phyloP scores from a whole-genome alignment of 1,140 invertebrate species.

The Drosophila repleta region DNA sequence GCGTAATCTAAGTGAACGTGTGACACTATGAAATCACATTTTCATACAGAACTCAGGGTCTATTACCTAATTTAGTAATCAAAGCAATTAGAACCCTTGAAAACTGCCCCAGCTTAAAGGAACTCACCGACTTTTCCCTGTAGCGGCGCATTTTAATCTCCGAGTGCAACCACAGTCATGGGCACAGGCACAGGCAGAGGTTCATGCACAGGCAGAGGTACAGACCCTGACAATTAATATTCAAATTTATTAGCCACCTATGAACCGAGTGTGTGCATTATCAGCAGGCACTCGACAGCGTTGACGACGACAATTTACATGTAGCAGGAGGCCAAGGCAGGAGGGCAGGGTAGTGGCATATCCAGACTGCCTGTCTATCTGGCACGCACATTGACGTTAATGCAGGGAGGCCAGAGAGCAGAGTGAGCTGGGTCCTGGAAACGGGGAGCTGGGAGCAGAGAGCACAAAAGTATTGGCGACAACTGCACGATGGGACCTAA shows the following conservation, averaged over 20 bases:
- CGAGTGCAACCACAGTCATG: slow-evolving; percentile 31
- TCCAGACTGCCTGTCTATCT: slow-evolving; percentile 41
- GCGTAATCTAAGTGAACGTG: not conserved
- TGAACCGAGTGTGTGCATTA: slow-evolving; percentile 83
- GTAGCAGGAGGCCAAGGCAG: not conserved
- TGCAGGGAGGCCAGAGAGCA: slow-evolving; percentile 1
- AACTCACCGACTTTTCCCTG: slow-evolving; percentile 9
- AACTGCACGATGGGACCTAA: slow-evolving; percentile 69
- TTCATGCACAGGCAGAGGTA: slow-evolving; percentile 24
- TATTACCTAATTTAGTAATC: not conserved
- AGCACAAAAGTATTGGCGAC: slow-evolving; percentile 62
- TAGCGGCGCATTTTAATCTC: slow-evolving; percentile 71
- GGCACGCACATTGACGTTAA: slow-evolving; percentile 45
- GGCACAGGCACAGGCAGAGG: not conserved
- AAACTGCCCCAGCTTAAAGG: not conserved
- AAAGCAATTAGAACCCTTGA: slow-evolving; percentile 38
- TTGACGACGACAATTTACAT: slow-evolving; percentile 23
- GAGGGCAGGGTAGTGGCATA: not conserved
- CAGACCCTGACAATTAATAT: slow-evolving; percentile 83
- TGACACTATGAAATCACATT: not conserved
- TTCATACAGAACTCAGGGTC: not conserved
- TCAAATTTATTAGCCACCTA: slow-evolving; percentile 84
- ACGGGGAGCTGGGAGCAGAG: not conserved
- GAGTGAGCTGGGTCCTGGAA: not conserved
- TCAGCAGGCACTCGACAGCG: slow-evolving; percentile 64